These are phyloP conservation scores for Linepithema humile DNA, from an alignment of 1,140 invertebrate genomes.

Conservation along the genomic window DNA sequence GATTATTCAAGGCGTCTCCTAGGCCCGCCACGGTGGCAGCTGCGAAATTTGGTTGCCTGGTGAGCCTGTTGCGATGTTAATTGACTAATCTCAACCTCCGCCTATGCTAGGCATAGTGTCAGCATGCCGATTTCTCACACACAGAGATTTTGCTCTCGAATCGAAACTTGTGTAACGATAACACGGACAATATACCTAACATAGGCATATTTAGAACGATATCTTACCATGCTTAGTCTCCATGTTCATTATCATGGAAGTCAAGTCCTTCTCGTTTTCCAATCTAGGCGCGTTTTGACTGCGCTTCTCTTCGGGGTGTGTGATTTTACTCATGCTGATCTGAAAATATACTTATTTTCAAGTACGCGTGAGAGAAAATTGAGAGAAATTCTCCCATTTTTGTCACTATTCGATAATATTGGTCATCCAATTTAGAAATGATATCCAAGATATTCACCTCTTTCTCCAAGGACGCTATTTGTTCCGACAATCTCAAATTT, in stretches of 20 bases:
- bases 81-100: constrained; percentile 74
- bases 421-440: neutral
- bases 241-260: constrained; percentile 90
- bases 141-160: constrained; percentile 73
- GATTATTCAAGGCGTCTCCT: constrained; percentile 93
- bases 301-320: constrained; percentile 67
- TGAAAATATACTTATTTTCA: constrained; percentile 65
- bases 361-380: no score
- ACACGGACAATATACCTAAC: constrained; percentile 81
- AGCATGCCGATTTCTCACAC: constrained; percentile 82
- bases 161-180: constrained; percentile 27
- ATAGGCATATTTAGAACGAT: constrained; percentile 73
- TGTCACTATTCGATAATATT: neutral
- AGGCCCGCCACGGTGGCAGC: constrained; percentile 93
- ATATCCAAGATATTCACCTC: constrained; percentile 84
- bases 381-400: no score
- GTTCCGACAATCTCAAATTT: constrained; percentile 90
- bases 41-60: constrained; percentile 85
- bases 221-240: constrained; percentile 92
- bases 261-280: constrained; percentile 88
- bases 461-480: constrained; percentile 91
- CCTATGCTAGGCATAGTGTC: constrained; percentile 83
- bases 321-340: constrained; percentile 82
- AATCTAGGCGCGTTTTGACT: constrained; percentile 82
- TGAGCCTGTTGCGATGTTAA: constrained; percentile 72